These are phyloP conservation scores for Sinohyriopsis cumingii DNA, from an alignment of 2,888 invertebrate species.

Conservation along the genomic window DNA sequence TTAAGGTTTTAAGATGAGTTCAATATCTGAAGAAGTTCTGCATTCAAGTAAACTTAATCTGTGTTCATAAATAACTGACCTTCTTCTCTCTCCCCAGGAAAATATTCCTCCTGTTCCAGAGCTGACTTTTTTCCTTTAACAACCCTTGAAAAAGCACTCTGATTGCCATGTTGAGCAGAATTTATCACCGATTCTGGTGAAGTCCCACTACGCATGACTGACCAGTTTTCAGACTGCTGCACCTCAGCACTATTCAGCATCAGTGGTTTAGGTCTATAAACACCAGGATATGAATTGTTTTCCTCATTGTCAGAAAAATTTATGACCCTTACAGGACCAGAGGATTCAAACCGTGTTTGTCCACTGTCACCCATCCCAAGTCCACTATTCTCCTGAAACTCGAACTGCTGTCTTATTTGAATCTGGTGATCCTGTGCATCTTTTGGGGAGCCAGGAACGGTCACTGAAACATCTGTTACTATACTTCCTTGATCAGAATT, in stretches of 20 bases:
- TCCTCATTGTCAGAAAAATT: slow-evolving; percentile 31
- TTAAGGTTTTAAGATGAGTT: no score
- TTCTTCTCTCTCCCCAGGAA: slow-evolving; percentile 44
- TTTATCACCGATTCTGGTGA: slow-evolving; percentile 13
- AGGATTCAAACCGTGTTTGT: slow-evolving; percentile 36
- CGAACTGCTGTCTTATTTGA: slow-evolving; percentile 33
- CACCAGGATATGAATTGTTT: slow-evolving; percentile 24
- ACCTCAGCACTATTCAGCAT: slow-evolving; percentile 26
- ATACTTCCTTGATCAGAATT: slow-evolving; percentile 18
- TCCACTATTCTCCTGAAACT: slow-evolving; percentile 26
- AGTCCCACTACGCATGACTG: slow-evolving; percentile 5
- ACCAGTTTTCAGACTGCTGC: slow-evolving; percentile 13
- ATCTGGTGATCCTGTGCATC: slow-evolving; percentile 8
- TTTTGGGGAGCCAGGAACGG: slow-evolving; percentile 16
- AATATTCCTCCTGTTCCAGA: slow-evolving; percentile 19
- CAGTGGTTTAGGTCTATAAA: slow-evolving; percentile 41
- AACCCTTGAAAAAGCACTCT: slow-evolving; percentile 38
- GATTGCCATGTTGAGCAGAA: slow-evolving; percentile 8
- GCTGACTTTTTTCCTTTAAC: slow-evolving; percentile 20
- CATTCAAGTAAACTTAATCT: no score
- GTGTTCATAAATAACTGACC: slow-evolving; percentile 19
- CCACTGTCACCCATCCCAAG: slow-evolving; percentile 7
- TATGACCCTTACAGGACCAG: slow-evolving; percentile 32
- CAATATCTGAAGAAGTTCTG: no score
- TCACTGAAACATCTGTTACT: slow-evolving; percentile 28